phyloP scores from a whole-genome alignment of 2,113 vertebrate species.

The Neotoma lepida region DNA sequence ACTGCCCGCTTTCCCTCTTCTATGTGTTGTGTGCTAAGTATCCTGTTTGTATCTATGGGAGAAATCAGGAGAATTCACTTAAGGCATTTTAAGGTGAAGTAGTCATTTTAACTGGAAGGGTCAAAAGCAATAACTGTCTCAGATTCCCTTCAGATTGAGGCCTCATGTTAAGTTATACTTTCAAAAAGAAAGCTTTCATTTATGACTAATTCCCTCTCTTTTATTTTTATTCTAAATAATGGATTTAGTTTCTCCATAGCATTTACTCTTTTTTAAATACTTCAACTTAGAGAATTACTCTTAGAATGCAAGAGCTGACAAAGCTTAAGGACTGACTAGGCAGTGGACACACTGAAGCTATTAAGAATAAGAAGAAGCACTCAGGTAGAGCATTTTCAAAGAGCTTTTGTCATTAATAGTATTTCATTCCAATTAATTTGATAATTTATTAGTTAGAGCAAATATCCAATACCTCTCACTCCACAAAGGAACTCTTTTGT shows the following conservation, averaged over 20 bases:
- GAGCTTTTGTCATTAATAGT: slow-evolving; percentile 39
- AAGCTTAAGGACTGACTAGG: background rate
- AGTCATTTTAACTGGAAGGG: background rate
- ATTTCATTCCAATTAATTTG: slow-evolving; percentile 59
- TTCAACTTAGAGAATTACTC: slow-evolving; percentile 2
- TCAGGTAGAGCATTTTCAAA: slow-evolving; percentile 18
- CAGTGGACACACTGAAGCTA: slow-evolving; percentile 28
- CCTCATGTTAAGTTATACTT: background rate
- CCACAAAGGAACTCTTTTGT: slow-evolving; percentile 39
- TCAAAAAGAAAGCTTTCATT: slow-evolving; percentile 54
- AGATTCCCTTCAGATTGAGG: background rate
- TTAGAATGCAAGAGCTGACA: slow-evolving; percentile 27
- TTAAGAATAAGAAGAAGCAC: slow-evolving; percentile 33
- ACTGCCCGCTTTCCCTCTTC: background rate
- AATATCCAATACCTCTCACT: slow-evolving; percentile 44
- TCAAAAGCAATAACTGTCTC: background rate
- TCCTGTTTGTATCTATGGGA: background rate
- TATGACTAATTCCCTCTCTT: background rate
- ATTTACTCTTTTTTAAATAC: slow-evolving; percentile 13
- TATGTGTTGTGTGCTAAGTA: background rate
- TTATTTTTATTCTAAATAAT: slow-evolving; percentile 56
- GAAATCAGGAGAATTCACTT: background rate
- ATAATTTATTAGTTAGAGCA: slow-evolving; percentile 53
- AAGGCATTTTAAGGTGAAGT: background rate
- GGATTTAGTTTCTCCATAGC: background rate